Evolutionary conservation across 2,797 vertebrate species (phyloP), one percentile per base, ranked within the genome.

Genomic region (Loris lydekkerianus): DNA sequence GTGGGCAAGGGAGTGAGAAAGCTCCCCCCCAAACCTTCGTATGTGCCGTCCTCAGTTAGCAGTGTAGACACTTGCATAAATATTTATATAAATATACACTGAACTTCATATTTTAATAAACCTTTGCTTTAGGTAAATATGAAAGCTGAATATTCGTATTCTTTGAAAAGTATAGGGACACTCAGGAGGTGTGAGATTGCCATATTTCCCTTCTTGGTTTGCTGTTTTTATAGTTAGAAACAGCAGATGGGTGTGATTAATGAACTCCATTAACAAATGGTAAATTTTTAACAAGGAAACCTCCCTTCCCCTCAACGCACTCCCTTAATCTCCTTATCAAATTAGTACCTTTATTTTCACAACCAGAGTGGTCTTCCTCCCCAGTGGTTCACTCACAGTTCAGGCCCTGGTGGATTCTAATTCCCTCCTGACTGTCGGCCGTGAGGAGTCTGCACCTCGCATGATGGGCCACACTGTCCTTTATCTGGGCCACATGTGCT

Each of bases 331-430:
- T 96, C 88, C 91, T 95, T 95, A 96, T 97, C 96, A 97, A 97
- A 96, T 97, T 96, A 97, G 93, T 75, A 25, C 82, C 65, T 97
- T 94, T 97, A 80, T 97, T 96, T 97, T 96, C 89, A 70, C 93
- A 93, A 61, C 91, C 92, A 29, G 81, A 92, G 27, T 18, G 67
- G 69, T 46, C 11, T 49, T 85, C 93, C 96, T 96, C 96, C 96
- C 93, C 60, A 7, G 25, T 65, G 83, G 97, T 96, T 97, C 97
- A 97, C 34, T 17, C 21, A 63, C 11, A 91, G 96, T 96, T 97
- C 95, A 95, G 70, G 86, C 78, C 81, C 93, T 29, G 25, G 34
- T 56, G 94, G 46, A 43, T 80, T 95, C 69, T 60, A 40, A 69
- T 31, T 90, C 37, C 21, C 70, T 40, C 14, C 65, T 56, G 11